Evolutionary conservation across 2,113 vertebrate genomes (phyloP).

Genomic region (Antechinus stuartii): DNA sequence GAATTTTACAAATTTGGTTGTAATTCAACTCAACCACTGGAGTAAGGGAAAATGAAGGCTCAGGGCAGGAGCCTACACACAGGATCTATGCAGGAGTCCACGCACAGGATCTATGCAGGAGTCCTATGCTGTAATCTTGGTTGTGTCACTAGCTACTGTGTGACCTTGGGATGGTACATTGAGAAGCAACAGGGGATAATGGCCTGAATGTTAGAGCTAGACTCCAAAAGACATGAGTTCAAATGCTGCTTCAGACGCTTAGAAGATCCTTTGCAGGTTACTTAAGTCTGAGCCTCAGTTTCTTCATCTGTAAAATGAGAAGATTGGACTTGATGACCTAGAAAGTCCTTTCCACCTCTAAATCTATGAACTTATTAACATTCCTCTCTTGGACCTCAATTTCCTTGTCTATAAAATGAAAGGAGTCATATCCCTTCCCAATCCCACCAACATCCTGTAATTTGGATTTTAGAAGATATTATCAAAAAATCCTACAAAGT

Average conservation of each 20-base stretch:
- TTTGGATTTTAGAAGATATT: not conserved
- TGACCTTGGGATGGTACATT: not conserved
- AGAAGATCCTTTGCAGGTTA: not conserved
- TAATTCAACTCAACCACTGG: not conserved
- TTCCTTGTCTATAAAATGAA: not conserved
- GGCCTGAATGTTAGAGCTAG: not conserved
- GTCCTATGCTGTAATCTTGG: not conserved
- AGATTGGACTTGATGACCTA: not conserved
- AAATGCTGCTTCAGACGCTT: not conserved
- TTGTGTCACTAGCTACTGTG: not conserved
- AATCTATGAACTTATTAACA: not conserved
- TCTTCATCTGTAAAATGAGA: not conserved
- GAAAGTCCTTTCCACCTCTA: not conserved
- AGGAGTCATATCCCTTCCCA: not conserved
- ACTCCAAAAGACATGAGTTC: not conserved
- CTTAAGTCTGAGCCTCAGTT: not conserved
- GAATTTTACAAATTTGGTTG: no score
- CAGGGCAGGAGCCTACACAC: not conserved
- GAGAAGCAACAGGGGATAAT: not conserved
- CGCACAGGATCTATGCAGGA: not conserved
- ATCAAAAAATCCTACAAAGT: not conserved
- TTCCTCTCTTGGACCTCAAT: not conserved
- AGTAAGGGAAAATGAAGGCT: not conserved
- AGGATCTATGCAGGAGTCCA: not conserved
- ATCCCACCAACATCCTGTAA: not conserved